Evolutionary conservation across 2,113 vertebrate species (phyloP).

Genomic region (Oreochromis niloticus): DNA sequence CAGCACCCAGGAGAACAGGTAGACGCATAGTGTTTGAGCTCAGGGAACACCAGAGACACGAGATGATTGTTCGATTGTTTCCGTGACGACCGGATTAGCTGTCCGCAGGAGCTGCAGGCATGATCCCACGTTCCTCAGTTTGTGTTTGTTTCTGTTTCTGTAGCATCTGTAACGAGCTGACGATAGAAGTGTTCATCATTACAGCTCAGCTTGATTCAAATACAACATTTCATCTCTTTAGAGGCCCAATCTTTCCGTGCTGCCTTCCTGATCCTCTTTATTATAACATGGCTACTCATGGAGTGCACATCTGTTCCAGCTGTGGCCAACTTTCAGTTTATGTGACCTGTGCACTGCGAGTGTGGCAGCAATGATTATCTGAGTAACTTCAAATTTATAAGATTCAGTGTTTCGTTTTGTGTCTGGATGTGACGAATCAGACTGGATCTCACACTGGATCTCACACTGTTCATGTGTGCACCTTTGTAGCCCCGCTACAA

Average conservation of each 20-base stretch:
- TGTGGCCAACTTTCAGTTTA: not conserved
- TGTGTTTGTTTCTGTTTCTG: not conserved
- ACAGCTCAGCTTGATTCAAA: not conserved
- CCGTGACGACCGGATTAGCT: not conserved
- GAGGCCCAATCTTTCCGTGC: rapidly evolving
- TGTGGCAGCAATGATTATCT: not conserved
- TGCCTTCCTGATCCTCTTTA: not conserved
- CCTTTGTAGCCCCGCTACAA: not conserved
- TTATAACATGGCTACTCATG: not conserved
- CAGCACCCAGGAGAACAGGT: not conserved
- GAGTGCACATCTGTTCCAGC: not conserved
- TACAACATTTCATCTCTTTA: not conserved
- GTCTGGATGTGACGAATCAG: not conserved
- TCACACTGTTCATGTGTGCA: not conserved
- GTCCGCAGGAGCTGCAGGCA: not conserved
- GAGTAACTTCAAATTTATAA: not conserved
- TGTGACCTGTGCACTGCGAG: not conserved
- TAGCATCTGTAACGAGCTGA: not conserved
- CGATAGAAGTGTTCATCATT: not conserved
- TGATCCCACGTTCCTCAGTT: not conserved
- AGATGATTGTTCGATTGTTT: not conserved
- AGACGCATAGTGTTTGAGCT: not conserved
- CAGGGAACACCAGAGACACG: not conserved
- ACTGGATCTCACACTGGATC: not conserved
- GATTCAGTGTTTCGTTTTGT: not conserved